phyloP scores from a whole-genome alignment of 2,113 vertebrate species.

The Otis tarda region DNA sequence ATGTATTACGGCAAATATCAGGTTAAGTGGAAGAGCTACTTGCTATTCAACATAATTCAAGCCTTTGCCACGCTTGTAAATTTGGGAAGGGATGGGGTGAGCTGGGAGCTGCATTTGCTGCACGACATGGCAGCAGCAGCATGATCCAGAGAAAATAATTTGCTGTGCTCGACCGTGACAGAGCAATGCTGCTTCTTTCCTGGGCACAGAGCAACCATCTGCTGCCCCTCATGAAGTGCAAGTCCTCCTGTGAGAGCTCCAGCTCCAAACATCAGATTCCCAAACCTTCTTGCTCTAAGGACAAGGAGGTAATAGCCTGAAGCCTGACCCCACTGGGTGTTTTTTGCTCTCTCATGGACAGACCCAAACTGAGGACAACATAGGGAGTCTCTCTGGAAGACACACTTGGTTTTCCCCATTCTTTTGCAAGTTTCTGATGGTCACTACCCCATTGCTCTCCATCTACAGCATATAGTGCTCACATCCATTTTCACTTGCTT shows the following conservation, averaged over 20 bases:
- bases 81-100: background rate
- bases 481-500: background rate
- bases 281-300: background rate
- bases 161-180: background rate
- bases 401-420: background rate
- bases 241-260: background rate
- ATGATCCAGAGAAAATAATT: background rate
- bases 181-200: background rate
- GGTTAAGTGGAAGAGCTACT: background rate
- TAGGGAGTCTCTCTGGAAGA: background rate
- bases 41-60: background rate
- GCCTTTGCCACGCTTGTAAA: background rate
- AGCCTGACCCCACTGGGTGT: background rate
- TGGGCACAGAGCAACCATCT: background rate
- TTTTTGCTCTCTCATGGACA: background rate
- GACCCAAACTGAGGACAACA: background rate
- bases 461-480: background rate
- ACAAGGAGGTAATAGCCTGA: background rate
- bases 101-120: background rate
- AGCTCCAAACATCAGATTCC: background rate
- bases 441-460: background rate
- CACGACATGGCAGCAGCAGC: background rate
- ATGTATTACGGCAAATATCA: background rate
- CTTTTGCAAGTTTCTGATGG: accelerated
- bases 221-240: background rate